phyloP scores from a whole-genome alignment of 1,140 invertebrate genomes.

The Phenacoccus solenopsis region DNA sequence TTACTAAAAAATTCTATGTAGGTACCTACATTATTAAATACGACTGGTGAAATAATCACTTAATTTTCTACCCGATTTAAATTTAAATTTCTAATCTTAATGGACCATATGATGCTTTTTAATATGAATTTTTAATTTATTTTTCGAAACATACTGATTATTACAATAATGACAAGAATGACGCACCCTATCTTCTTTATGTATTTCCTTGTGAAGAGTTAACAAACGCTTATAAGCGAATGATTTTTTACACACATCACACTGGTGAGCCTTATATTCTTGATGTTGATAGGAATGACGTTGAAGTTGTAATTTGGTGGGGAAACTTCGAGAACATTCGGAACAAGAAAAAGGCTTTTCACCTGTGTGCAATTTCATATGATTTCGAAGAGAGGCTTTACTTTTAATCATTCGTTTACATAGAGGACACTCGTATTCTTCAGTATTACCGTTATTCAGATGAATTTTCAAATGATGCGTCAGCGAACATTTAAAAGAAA shows the following conservation, averaged over 20 bases:
- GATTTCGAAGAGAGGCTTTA: slow-evolving; percentile 78
- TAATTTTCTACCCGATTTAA: too few species aligned
- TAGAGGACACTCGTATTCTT: slow-evolving; percentile 59
- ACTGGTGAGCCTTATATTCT: slow-evolving; percentile 34
- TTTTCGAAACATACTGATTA: not conserved
- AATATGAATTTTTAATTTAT: not conserved
- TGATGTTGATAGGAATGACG: not conserved
- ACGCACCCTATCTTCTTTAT: slow-evolving; percentile 31
- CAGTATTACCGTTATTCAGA: slow-evolving; percentile 52
- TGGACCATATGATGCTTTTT: not conserved
- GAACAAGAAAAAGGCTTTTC: slow-evolving; percentile 64
- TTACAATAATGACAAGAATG: not conserved
- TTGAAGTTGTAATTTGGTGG: slow-evolving; percentile 42
- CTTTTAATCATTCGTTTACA: slow-evolving; percentile 83
- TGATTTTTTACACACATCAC: slow-evolving; percentile 40
- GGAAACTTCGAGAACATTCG: slow-evolving; percentile 75
- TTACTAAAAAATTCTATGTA: too few species aligned
- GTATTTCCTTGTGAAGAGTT: slow-evolving; percentile 42
- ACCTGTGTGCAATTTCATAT: slow-evolving; percentile 65
- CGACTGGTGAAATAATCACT: too few species aligned
- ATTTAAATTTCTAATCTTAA: too few species aligned
- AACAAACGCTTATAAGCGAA: slow-evolving; percentile 42
- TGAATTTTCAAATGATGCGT: slow-evolving; percentile 64
- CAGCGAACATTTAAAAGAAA: slow-evolving; percentile 49
- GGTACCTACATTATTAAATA: too few species aligned